Conservation (phyloP, 2,113 vertebrate species). For the Planiliza haematocheilus region DNA sequence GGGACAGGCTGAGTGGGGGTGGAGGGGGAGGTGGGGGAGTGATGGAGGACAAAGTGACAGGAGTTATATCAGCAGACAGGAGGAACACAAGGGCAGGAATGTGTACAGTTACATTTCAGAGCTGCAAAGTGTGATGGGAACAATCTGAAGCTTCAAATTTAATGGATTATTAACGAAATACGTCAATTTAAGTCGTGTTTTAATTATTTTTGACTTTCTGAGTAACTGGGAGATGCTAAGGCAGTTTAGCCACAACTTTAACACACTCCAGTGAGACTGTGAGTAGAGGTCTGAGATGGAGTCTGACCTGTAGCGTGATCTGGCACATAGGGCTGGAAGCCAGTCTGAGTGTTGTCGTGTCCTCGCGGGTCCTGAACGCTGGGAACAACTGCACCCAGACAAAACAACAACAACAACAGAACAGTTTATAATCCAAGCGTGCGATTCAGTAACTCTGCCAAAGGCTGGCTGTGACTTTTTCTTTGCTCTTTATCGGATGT, state of each 20-base stretch:
- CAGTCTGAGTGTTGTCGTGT: conserved; percentile 78
- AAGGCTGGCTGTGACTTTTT: too few species aligned
- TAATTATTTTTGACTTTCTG: neutral
- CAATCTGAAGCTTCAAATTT: too few species aligned
- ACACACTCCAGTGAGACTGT: neutral
- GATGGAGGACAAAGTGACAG: conserved; percentile 38
- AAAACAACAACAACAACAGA: conserved; percentile 9
- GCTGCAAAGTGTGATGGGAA: neutral
- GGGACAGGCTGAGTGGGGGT: neutral
- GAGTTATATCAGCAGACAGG: conserved; percentile 45
- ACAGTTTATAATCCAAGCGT: too few species aligned
- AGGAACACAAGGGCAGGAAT: conserved; percentile 56
- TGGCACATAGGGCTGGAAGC: conserved; percentile 76
- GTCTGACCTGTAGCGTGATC: conserved; percentile 63
- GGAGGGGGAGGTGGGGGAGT: neutral
- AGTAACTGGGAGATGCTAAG: neutral
- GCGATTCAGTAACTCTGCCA: too few species aligned
- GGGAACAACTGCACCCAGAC: conserved; percentile 84
- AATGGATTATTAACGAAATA: too few species aligned
- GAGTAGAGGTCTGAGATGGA: neutral
- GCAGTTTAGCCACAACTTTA: too few species aligned
- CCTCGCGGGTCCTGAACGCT: conserved; percentile 88
- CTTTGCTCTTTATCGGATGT: too few species aligned
- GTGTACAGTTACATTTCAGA: conserved; percentile 11
- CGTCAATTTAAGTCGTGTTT: fast-evolving